Evolutionary conservation across 2,888 invertebrate species (phyloP).

Genomic region (Cataglyphis livida): DNA sequence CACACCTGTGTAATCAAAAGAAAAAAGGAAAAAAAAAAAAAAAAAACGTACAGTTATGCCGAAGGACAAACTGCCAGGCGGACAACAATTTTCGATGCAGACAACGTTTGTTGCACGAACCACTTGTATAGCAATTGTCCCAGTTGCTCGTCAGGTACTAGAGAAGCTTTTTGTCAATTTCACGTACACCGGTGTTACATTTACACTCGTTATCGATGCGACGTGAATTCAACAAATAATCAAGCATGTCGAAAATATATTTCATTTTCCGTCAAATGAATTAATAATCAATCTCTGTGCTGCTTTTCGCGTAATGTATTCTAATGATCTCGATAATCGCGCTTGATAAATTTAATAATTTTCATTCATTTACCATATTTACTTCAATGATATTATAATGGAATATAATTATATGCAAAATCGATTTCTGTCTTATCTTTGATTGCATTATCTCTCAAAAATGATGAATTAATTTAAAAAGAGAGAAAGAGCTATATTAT

Average conservation of each 20-base stretch:
- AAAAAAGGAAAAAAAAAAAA: background rate
- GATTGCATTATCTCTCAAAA: background rate
- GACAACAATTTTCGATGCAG: conserved; percentile 48
- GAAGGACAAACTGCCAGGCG: conserved; percentile 34
- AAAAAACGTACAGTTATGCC: background rate
- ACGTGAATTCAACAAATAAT: conserved; percentile 14
- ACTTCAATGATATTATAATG: background rate
- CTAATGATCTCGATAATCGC: background rate
- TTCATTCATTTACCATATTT: conserved; percentile 10
- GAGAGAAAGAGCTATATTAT: background rate
- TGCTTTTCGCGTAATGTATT: background rate
- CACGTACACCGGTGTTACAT: conserved; percentile 37
- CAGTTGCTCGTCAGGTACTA: conserved; percentile 34
- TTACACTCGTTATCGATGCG: conserved; percentile 31
- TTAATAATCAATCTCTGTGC: conserved; percentile 1
- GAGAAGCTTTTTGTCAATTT: conserved; percentile 49
- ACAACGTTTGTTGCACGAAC: conserved; percentile 42
- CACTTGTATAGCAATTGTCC: conserved; percentile 47
- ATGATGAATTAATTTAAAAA: background rate
- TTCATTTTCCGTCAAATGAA: conserved; percentile 25
- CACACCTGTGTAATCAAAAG: conserved; percentile 9
- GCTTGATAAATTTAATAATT: background rate
- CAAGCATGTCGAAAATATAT: conserved; percentile 17
- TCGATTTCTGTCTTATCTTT: background rate
- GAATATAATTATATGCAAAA: background rate